Conservation (phyloP, 2,113 vertebrate genomes). For the Sorex araneus region DNA sequence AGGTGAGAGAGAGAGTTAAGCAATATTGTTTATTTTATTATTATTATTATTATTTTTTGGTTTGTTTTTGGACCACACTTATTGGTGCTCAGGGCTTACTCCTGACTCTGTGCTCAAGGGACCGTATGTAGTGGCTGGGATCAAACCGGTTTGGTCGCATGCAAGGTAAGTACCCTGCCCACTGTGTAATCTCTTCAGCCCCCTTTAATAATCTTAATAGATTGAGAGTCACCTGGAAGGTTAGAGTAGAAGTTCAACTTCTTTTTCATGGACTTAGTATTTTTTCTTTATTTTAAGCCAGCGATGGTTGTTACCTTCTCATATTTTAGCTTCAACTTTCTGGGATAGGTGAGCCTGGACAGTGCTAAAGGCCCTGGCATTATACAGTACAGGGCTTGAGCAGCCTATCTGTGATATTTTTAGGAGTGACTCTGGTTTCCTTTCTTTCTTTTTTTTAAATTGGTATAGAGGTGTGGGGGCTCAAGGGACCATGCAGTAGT, state of each 20-base stretch:
- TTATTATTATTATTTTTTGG: no score
- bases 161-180: no score
- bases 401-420: background rate
- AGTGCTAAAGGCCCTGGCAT: background rate
- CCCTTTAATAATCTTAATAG: no score
- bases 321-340: background rate
- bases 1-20: background rate
- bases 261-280: background rate
- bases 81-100: no score
- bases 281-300: background rate
- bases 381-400: background rate
- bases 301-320: background rate
- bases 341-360: constrained; percentile 6
- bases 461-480: no score
- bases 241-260: background rate
- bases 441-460: no score
- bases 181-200: no score
- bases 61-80: no score
- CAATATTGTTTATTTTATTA: background rate
- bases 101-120: no score
- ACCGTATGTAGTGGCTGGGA: no score
- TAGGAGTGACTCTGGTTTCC: constrained; percentile 34
- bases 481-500: no score
- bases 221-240: background rate
- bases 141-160: no score